Evolutionary conservation across 2,888 invertebrate species (phyloP).

Genomic region (Cheilosia vulpina): DNA sequence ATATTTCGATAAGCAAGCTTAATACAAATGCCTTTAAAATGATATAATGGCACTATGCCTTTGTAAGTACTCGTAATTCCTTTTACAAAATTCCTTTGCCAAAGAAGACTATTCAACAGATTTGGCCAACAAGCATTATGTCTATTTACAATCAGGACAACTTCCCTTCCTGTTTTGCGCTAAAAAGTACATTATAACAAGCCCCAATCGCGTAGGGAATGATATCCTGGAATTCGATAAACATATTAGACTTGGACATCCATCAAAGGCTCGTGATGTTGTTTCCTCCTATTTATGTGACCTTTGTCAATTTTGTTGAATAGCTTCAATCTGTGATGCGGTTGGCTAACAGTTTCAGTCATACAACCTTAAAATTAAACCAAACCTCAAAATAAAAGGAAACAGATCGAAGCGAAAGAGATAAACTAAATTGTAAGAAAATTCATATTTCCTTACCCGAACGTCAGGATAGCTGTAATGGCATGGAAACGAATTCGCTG

Average conservation of each 20-base stretch:
- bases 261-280: slow-evolving; percentile 2
- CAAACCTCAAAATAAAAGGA: neutral
- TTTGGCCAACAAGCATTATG: neutral
- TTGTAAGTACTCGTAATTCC: too few relatives aligned
- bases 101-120: too few relatives aligned
- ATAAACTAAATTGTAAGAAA: neutral
- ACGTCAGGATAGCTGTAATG: neutral
- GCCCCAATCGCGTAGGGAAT: neutral
- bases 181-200: neutral
- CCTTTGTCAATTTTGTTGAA: neutral
- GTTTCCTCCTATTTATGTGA: neutral
- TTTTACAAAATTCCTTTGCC: too few relatives aligned
- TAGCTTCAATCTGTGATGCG: neutral
- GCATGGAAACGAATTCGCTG: slow-evolving; percentile 40
- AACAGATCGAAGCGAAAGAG: neutral
- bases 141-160: neutral
- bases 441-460: slow-evolving; percentile 14
- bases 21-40: too few relatives aligned
- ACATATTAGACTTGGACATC: slow-evolving; percentile 6
- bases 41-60: too few relatives aligned
- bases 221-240: slow-evolving; percentile 22
- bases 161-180: neutral
- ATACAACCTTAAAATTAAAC: neutral
- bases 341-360: neutral
- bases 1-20: too few relatives aligned